These are phyloP conservation scores for Campopleginae sp. DNA, from an alignment of 2,888 invertebrate genomes.

Conservation along the genomic window DNA sequence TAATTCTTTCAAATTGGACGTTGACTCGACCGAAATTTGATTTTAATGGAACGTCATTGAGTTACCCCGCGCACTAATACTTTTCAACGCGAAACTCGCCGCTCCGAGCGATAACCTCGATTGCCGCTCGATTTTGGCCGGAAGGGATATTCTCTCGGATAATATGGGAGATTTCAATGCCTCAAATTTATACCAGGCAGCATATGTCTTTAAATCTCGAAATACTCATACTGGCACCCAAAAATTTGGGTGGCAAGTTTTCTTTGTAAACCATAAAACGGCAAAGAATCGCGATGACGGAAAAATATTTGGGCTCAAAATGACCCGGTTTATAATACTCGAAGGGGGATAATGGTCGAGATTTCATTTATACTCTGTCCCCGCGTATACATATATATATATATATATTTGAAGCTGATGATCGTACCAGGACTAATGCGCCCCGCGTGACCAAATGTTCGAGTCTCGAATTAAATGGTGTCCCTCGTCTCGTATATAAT, in stretches of 20 bases:
- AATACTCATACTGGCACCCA: too few species aligned
- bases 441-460: constrained; percentile 81
- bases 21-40: constrained; percentile 72
- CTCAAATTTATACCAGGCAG: constrained; percentile 26
- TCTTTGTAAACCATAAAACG: too few species aligned
- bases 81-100: constrained; percentile 34
- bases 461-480: constrained; percentile 79
- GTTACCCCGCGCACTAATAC: constrained; percentile 70
- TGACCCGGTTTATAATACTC: too few species aligned
- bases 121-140: background rate
- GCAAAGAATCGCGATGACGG: too few species aligned
- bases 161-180: constrained; percentile 62
- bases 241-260: too few species aligned
- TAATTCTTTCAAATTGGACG: constrained; percentile 76
- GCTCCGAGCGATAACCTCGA: background rate
- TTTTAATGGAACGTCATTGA: constrained; percentile 73
- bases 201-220: background rate
- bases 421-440: constrained; percentile 81
- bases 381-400: too few species aligned
- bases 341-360: constrained; percentile 38
- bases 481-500: constrained; percentile 68
- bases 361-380: constrained; percentile 45
- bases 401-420: constrained; percentile 72
- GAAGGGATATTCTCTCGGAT: constrained; percentile 32
- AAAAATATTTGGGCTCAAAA: too few species aligned